These are phyloP conservation scores for Lymantria dispar DNA, from an alignment of 2,888 invertebrate genomes.

Conservation along the genomic window DNA sequence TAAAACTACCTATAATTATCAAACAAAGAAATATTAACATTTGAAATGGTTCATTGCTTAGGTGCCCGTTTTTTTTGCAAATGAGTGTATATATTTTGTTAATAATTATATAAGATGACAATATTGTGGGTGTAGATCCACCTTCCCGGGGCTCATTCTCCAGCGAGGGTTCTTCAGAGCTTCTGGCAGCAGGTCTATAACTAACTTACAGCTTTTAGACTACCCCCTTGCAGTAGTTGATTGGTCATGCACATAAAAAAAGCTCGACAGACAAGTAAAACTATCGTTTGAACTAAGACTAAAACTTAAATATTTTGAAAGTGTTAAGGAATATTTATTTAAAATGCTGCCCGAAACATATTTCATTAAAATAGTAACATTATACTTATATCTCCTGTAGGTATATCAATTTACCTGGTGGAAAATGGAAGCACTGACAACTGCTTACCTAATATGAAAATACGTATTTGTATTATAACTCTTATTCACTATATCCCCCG, in stretches of 20 bases:
- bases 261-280: neutral
- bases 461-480: no score
- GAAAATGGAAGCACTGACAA: no score
- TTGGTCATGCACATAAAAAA: constrained; percentile 32
- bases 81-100: neutral
- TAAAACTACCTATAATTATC: no score
- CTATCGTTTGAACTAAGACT: neutral
- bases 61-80: no score
- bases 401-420: no score
- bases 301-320: no score
- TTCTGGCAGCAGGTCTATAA: constrained; percentile 85
- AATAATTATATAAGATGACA: constrained; percentile 27
- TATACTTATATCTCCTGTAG: no score
- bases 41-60: no score
- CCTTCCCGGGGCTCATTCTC: constrained; percentile 83
- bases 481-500: no score
- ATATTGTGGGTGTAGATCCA: constrained; percentile 71
- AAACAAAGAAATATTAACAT: no score
- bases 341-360: neutral
- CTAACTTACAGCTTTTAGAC: constrained; percentile 59
- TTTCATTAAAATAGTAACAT: no score
- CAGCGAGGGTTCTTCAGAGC: constrained; percentile 80
- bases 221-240: constrained; percentile 39
- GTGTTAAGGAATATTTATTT: neutral
- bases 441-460: no score